Evolutionary conservation across 2,888 invertebrate genomes (phyloP), one percentile per base, ranked within the genome.

Genomic region (Tigriopus californicus): DNA sequence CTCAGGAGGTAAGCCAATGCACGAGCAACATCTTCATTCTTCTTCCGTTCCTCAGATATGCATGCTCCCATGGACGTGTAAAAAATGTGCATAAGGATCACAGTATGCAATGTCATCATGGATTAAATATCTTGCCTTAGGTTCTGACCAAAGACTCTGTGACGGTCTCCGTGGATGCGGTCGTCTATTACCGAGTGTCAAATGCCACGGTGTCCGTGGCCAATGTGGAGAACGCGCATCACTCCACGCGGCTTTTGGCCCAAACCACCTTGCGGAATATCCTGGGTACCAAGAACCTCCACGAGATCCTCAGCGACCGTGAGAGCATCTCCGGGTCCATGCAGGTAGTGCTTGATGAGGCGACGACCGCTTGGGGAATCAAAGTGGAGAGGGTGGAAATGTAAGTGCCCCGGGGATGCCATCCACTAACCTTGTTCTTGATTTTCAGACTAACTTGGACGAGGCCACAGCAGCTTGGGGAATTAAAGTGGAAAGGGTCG

Each of bases 171-270:
- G 95, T 97, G 46, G 95, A 97, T 70, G 95, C 95, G 20, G 89
- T 89, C 55, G 88, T 89, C 11, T 89, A 89, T 73, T 89, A 89
- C 12, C 80, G 90, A 49, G 91, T 97, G 25, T 88, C 86, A 67
- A 95, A 95, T 72, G 94, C 97, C 13, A 95, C 94, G 1, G 87
- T 94, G 63, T 92, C 94, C 49, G 91, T 94, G 64, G 91, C 92
- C 49, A 97, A 97, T 73, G 95, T 97, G 49, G 95, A 95, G 72
- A 94, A 97, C 70, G 92, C 74, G 4, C 70, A 71, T 61, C 71
- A 71, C 63, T 65, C 68, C 61, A 66, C 65, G 11, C 62, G 66
- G 4, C 65, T 65, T 18, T 63, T 67, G 42, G 88, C 89, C 46
- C 88, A 89, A 72, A 89, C 88, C 12, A 89, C 89, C 11, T 77